Percentiles rank a stretch among this genome's conserved stretches.
Conservation (phyloP, 2,888 invertebrate species). For the Pinctada fucata region DNA sequence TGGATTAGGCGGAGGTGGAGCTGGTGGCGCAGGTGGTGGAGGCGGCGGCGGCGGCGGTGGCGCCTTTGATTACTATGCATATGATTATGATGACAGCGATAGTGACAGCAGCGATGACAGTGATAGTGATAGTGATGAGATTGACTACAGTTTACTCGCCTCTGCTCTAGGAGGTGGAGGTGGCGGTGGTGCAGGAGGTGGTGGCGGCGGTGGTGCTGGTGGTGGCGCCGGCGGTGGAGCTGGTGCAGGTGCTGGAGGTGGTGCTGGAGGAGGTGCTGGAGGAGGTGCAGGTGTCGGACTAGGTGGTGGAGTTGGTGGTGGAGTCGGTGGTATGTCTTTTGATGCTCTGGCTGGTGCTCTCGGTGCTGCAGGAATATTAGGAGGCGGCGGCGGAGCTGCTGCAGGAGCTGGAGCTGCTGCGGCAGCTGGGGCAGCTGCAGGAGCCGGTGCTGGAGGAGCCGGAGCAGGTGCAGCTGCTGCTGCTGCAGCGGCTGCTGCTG, state of each 20-base stretch:
- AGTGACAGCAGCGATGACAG: not conserved
- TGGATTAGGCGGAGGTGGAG: not conserved
- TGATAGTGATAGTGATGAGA: not conserved
- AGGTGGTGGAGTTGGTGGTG: conserved; percentile 14
- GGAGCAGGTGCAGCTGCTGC: conserved; percentile 7
- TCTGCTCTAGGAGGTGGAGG: conserved; percentile 1
- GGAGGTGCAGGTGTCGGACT: not conserved
- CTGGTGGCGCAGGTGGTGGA: not conserved
- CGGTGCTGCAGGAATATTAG: conserved; percentile 1
- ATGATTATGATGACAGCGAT: not conserved
- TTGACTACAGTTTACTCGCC: not conserved
- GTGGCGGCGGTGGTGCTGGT: not conserved
- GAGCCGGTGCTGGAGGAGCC: conserved; percentile 5
- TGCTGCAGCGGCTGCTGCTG: conserved; percentile 1
- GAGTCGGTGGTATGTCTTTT: not conserved
- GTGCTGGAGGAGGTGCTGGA: not conserved
- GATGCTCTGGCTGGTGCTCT: not conserved
- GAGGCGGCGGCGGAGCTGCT: conserved; percentile 7
- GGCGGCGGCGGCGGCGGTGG: not conserved
- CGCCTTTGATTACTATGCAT: not conserved
- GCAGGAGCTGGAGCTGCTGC: conserved; percentile 7
- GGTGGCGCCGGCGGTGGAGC: not conserved
- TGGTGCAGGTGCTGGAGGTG: not conserved
- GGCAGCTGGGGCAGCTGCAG: conserved; percentile 3
- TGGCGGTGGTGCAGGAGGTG: not conserved